Evolutionary conservation across 2,888 invertebrate species (phyloP).

Genomic region (Papilio gigon): DNA sequence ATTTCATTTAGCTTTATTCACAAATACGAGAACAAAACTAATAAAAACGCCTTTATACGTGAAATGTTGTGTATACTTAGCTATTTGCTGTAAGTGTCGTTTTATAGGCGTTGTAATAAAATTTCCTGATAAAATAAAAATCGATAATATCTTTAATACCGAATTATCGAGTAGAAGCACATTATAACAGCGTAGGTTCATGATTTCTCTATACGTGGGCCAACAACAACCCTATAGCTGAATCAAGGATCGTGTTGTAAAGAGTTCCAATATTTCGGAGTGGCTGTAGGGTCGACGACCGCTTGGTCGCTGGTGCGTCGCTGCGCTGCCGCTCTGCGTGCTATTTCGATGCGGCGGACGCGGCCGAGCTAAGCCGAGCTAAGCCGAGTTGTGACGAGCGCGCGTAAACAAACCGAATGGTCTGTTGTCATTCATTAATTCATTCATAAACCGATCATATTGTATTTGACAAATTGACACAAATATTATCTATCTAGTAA

Average conservation of each 20-base stretch:
- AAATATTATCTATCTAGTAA: slow-evolving; percentile 60
- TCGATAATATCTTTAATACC: not conserved
- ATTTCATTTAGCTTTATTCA: not conserved
- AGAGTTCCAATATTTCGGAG: slow-evolving; percentile 78
- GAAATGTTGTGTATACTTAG: no score
- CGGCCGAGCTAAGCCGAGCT: slow-evolving; percentile 68
- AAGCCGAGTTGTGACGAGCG: slow-evolving; percentile 60
- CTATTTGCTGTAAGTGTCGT: no score
- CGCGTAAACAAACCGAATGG: slow-evolving; percentile 81
- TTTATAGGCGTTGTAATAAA: not conserved
- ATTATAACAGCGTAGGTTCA: not conserved
- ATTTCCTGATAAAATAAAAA: not conserved
- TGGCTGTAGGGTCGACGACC: slow-evolving; percentile 78
- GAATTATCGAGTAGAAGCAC: not conserved
- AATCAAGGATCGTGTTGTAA: slow-evolving; percentile 61
- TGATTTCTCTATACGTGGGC: not conserved
- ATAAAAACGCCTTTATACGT: not conserved
- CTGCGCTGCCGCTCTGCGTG: slow-evolving; percentile 52
- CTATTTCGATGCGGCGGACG: slow-evolving; percentile 78
- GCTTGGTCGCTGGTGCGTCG: slow-evolving; percentile 66
- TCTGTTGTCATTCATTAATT: slow-evolving; percentile 82
- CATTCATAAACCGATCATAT: slow-evolving; percentile 76
- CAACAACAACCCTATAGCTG: slow-evolving; percentile 32
- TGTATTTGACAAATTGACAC: slow-evolving; percentile 72
- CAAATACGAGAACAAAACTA: not conserved